A percentile compares a stretch with the other conserved stretches of the same genome.
Evolutionary conservation across 1,140 invertebrate species (phyloP).

Genomic region (Bombyx mandarina): DNA sequence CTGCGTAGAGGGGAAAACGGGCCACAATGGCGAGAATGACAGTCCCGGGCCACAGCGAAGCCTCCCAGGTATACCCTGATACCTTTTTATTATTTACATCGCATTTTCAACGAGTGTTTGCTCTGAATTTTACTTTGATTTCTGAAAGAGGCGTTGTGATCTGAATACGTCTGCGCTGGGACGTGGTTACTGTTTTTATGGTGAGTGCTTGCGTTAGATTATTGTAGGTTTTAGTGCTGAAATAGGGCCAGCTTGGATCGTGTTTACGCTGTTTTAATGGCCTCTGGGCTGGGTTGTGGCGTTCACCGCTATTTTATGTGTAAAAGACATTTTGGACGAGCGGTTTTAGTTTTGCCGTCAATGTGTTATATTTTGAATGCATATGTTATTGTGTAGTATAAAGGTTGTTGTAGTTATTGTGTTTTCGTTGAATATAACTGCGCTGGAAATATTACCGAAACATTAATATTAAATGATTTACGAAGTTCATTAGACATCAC

Average conservation of each 20-base stretch:
- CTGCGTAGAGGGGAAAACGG: constrained; percentile 43
- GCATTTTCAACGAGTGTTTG: constrained; percentile 70
- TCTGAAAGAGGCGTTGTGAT: constrained; percentile 58
- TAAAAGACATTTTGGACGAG: too few species aligned
- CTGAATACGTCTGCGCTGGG: constrained; percentile 41
- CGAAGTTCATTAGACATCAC: too few species aligned
- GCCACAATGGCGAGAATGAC: constrained; percentile 59
- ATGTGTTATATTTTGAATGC: too few species aligned
- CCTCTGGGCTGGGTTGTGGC: too few species aligned
- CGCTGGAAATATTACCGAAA: too few species aligned
- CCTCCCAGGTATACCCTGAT: constrained; percentile 36
- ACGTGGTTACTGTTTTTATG: constrained; percentile 26
- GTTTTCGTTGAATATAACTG: too few species aligned
- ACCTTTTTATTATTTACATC: constrained; percentile 69
- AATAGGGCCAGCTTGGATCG: constrained; percentile 17
- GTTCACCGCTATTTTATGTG: too few species aligned
- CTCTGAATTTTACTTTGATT: constrained; percentile 64
- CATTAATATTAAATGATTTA: too few species aligned
- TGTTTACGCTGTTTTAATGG: neutral
- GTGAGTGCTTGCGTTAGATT: constrained; percentile 38
- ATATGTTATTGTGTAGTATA: too few species aligned
- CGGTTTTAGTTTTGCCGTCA: too few species aligned
- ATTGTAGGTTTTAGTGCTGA: constrained; percentile 8
- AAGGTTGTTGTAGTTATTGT: too few species aligned
- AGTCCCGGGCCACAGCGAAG: constrained; percentile 30